These are phyloP conservation scores for Metacarcinus magister DNA, from an alignment of 2,888 invertebrate genomes.

Conservation along the genomic window DNA sequence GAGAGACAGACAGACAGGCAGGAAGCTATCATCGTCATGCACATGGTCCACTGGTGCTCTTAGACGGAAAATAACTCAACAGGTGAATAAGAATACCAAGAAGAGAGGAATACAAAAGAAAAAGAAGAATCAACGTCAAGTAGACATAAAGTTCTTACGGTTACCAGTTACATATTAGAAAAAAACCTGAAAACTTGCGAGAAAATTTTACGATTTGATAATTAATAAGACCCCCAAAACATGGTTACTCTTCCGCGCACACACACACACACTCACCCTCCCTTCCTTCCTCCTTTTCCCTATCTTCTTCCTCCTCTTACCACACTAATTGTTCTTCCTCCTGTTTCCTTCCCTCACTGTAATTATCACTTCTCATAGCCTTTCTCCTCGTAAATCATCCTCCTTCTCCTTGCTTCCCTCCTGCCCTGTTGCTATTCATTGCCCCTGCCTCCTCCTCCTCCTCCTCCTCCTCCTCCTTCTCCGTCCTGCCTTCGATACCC, in stretches of 20 bases:
- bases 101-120: conserved; percentile 22
- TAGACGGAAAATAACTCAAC: not conserved
- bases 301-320: not conserved
- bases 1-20: not conserved
- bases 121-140: too few species aligned
- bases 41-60: not conserved
- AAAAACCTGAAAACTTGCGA: too few species aligned
- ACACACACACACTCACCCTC: not conserved
- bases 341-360: not conserved
- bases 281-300: not conserved
- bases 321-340: not conserved
- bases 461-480: not conserved
- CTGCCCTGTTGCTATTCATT: not conserved
- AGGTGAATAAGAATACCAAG: not conserved
- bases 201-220: too few species aligned
- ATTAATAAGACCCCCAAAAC: too few species aligned
- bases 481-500: too few species aligned
- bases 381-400: not conserved
- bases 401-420: not conserved
- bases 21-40: not conserved
- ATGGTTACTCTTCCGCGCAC: not conserved
- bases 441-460: not conserved
- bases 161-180: too few species aligned
- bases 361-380: too few species aligned
- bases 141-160: too few species aligned